Percentiles rank a stretch among this genome's conserved stretches.
Evolutionary conservation across 2,113 vertebrate genomes (phyloP).

Genomic region (Chascanopsetta lugubris): DNA sequence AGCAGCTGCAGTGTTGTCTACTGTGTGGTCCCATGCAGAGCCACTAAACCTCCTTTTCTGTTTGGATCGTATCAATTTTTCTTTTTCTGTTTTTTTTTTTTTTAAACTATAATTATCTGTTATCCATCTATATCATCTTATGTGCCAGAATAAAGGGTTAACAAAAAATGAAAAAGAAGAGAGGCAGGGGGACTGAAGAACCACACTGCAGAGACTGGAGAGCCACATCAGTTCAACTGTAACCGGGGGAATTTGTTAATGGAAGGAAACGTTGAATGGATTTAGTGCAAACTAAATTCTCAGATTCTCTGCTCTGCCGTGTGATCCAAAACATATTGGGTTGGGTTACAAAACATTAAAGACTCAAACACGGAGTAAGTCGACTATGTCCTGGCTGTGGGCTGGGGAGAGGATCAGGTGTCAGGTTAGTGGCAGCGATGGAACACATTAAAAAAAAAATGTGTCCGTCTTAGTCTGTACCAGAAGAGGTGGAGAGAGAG

Average conservation of each 20-base stretch:
- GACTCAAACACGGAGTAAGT: constrained; percentile 4
- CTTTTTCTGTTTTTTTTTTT: too few species aligned
- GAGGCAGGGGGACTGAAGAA: constrained; percentile 11
- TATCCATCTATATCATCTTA: too few species aligned
- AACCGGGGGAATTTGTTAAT: constrained; percentile 61
- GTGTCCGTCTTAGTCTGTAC: neutral
- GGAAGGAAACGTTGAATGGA: constrained; percentile 34
- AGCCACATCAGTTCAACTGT: constrained; percentile 38
- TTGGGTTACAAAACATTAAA: constrained; percentile 12
- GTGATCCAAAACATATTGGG: constrained; percentile 33
- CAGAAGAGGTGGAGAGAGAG: constrained; percentile 10
- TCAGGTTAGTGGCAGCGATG: constrained; percentile 3
- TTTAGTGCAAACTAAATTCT: constrained; percentile 38
- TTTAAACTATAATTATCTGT: too few species aligned
- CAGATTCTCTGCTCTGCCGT: constrained; percentile 37
- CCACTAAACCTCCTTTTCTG: too few species aligned
- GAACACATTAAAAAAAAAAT: too few species aligned
- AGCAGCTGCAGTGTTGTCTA: too few species aligned
- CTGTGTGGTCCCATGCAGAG: too few species aligned
- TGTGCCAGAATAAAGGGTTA: too few species aligned
- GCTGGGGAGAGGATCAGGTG: neutral
- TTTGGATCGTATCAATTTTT: too few species aligned
- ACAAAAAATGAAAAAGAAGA: constrained; percentile 1
- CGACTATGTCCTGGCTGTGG: constrained; percentile 17
- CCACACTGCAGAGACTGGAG: neutral